A percentile compares a stretch with the other conserved stretches of the same genome.
These are phyloP conservation scores for Apteryx mantelli DNA, from an alignment of 2,113 vertebrate genomes.

Conservation along the genomic window DNA sequence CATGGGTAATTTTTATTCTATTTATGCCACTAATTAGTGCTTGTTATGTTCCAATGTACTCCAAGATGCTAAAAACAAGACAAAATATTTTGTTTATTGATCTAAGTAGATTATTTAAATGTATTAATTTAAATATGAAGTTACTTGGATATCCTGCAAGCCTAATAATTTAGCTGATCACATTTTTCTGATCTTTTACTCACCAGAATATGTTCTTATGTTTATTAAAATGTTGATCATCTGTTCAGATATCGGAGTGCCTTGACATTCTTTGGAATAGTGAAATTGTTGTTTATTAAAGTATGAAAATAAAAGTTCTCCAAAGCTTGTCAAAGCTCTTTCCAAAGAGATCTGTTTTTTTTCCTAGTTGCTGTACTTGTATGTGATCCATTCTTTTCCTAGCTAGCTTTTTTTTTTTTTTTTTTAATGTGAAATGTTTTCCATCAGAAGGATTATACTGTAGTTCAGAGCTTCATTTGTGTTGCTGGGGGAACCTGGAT, in stretches of 20 bases:
- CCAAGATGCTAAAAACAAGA: background rate
- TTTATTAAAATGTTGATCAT: slow-evolving; percentile 5
- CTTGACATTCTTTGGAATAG: background rate
- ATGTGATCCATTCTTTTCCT: background rate
- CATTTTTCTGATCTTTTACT: background rate
- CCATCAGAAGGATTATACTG: background rate
- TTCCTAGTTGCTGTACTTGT: background rate
- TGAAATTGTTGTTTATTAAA: background rate
- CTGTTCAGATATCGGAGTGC: background rate
- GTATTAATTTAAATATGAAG: background rate
- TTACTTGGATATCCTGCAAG: background rate
- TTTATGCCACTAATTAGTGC: slow-evolving; percentile 6
- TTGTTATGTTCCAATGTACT: background rate
- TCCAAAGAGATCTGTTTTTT: background rate
- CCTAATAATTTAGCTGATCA: background rate
- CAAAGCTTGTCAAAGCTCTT: background rate
- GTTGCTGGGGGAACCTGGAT: background rate
- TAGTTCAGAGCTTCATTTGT: background rate
- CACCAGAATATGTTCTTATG: background rate
- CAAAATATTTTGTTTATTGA: background rate
- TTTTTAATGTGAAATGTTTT: background rate
- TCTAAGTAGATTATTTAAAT: slow-evolving; percentile 9
- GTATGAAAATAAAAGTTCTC: background rate
- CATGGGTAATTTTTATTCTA: background rate
- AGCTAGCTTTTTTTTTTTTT: no score